A percentile compares a stretch with the other conserved stretches of the same genome.
phyloP scores from a whole-genome alignment of 2,888 invertebrate species.

The Tipula helvola region DNA sequence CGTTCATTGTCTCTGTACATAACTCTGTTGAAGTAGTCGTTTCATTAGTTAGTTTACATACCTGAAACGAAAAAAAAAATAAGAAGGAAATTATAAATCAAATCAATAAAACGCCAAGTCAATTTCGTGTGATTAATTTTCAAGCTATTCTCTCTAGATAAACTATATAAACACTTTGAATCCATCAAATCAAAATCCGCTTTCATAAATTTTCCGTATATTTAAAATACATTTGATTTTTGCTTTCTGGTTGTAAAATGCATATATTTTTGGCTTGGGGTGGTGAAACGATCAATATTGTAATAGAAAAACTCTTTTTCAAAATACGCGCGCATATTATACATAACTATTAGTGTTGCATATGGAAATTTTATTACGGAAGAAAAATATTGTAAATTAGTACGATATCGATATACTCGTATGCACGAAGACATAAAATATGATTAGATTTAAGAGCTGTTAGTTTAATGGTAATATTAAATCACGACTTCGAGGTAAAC shows the following conservation, averaged over 20 bases:
- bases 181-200: not conserved
- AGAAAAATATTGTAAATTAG: not conserved
- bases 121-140: not conserved
- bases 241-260: not conserved
- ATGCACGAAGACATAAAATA: not conserved
- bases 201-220: not conserved
- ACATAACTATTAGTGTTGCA: not conserved
- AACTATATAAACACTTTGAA: not conserved
- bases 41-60: not conserved
- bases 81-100: conserved; percentile 4
- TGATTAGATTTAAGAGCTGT: not conserved
- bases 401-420: not conserved
- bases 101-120: not conserved
- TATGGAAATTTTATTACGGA: not conserved
- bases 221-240: not conserved
- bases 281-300: conserved; percentile 4
- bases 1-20: not conserved
- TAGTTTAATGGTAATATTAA: not conserved
- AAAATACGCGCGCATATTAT: not conserved
- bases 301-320: not conserved
- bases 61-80: not conserved
- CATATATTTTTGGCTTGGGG: not conserved
- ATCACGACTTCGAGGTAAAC: not conserved
- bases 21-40: not conserved
- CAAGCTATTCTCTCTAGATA: not conserved